Evolutionary conservation across 2,888 invertebrate genomes (phyloP).

Genomic region (Lycocerus yunnanus): DNA sequence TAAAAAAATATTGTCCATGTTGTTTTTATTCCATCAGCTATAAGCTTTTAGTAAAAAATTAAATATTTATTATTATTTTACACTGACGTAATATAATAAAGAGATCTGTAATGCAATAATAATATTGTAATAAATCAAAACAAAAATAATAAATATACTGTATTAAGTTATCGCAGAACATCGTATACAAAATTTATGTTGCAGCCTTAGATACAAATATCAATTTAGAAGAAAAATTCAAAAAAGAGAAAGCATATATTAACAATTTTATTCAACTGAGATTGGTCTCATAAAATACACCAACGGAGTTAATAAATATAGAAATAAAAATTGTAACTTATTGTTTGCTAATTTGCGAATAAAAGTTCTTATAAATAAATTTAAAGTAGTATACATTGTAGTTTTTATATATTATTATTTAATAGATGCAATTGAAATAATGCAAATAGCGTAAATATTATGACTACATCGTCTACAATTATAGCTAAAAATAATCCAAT

Average conservation of each 20-base stretch:
- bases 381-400: too few species aligned
- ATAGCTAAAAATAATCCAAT: conserved; percentile 24
- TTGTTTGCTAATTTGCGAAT: background rate
- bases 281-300: background rate
- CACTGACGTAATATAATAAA: background rate
- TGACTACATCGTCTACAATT: conserved; percentile 9
- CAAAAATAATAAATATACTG: background rate
- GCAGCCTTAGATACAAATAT: background rate
- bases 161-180: background rate
- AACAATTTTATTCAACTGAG: background rate
- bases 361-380: too few species aligned
- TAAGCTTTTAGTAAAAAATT: too few species aligned
- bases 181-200: background rate
- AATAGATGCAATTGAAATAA: background rate
- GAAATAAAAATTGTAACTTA: background rate
- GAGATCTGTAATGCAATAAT: background rate
- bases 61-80: too few species aligned
- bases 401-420: too few species aligned
- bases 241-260: background rate
- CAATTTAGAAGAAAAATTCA: background rate
- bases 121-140: background rate
- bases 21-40: too few species aligned
- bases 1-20: too few species aligned
- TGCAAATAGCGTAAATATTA: background rate
- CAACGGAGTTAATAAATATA: background rate